A percentile compares a stretch with the other conserved stretches of the same genome.
Evolutionary conservation across 1,140 invertebrate species (phyloP).

Genomic region (Frieseomelitta varia): DNA sequence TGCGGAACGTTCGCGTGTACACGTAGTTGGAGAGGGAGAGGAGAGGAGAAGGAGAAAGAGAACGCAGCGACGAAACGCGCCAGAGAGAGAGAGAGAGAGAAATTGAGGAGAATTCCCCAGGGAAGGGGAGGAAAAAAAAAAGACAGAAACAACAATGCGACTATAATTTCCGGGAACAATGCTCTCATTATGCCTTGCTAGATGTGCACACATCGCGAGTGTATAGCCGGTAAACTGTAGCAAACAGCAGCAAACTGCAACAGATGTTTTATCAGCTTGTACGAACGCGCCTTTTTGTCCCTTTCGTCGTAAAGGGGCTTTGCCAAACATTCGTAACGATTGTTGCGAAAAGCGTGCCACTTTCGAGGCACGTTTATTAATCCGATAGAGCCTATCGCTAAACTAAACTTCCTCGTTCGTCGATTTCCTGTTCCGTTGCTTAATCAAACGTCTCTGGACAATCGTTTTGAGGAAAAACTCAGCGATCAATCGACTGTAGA

Average conservation of each 20-base stretch:
- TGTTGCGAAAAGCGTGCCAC: neutral
- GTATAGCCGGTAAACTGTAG: constrained; percentile 43
- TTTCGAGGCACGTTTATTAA: constrained; percentile 25
- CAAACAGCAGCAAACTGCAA: constrained; percentile 63
- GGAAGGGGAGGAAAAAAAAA: constrained; percentile 10
- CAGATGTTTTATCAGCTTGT: constrained; percentile 67
- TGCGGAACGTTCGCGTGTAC: neutral
- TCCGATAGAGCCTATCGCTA: too few species aligned
- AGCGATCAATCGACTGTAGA: too few species aligned
- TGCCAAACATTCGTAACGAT: neutral
- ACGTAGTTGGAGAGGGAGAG: neutral
- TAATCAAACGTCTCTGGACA: too few species aligned
- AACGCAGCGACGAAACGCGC: neutral
- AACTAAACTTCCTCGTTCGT: too few species aligned
- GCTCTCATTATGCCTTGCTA: constrained; percentile 78
- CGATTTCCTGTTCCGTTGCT: too few species aligned
- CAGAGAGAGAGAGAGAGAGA: neutral
- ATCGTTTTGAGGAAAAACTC: too few species aligned
- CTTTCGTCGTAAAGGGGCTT: constrained; percentile 59
- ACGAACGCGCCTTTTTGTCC: constrained; percentile 63
- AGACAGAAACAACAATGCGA: constrained; percentile 77
- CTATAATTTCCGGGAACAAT: constrained; percentile 80
- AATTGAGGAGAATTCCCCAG: too few species aligned
- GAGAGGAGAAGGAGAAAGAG: neutral
- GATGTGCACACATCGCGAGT: constrained; percentile 66